Evolutionary conservation across 2,113 vertebrate species (phyloP).

Genomic region (Serilophus lunatus): DNA sequence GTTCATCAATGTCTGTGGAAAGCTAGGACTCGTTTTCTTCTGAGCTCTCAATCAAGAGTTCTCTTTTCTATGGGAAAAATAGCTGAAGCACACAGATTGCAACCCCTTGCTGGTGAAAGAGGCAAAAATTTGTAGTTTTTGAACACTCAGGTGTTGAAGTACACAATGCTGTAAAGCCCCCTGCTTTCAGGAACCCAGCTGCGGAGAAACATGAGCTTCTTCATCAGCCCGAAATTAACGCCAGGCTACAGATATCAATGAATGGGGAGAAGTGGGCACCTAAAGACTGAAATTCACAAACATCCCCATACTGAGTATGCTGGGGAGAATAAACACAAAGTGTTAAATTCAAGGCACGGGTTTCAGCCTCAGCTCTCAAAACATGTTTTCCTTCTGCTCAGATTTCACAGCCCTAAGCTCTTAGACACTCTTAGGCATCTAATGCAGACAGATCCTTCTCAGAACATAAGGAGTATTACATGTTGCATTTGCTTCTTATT

Average conservation of each 20-base stretch:
- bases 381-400: neutral
- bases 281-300: neutral
- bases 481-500: neutral
- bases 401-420: neutral
- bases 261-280: neutral
- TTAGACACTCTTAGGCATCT: neutral
- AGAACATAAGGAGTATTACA: neutral
- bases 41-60: neutral
- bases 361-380: neutral
- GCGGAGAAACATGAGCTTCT: neutral
- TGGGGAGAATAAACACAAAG: neutral
- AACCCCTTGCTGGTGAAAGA: neutral
- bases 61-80: neutral
- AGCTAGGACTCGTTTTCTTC: neutral
- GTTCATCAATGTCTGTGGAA: neutral
- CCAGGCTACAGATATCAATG: neutral
- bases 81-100: neutral
- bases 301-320: rapidly evolving
- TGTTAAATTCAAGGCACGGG: neutral
- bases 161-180: neutral
- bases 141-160: neutral
- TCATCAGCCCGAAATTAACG: neutral
- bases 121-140: neutral
- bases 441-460: neutral
- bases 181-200: neutral